phyloP scores from a whole-genome alignment of 2,888 invertebrate species.

The Synanthedon vespiformis region DNA sequence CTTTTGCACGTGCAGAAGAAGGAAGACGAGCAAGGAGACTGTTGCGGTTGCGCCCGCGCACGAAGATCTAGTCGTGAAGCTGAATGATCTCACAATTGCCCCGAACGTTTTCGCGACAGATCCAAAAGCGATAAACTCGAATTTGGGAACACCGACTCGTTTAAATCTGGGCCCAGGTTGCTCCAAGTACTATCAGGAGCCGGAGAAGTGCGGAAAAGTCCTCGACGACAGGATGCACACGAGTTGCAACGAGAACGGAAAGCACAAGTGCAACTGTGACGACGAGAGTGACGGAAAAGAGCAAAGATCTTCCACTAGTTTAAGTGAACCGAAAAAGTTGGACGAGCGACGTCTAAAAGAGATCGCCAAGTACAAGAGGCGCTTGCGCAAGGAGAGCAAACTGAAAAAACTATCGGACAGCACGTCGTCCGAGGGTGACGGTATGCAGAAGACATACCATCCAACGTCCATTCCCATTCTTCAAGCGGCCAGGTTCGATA shows the following conservation, averaged over 20 bases:
- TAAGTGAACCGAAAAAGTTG: constrained; percentile 35
- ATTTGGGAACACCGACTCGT: constrained; percentile 26
- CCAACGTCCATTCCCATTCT: constrained; percentile 62
- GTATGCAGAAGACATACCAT: constrained; percentile 20
- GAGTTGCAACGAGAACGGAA: constrained; percentile 79
- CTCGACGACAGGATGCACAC: constrained; percentile 76
- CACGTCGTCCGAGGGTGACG: constrained; percentile 56
- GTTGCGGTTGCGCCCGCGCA: constrained; percentile 23
- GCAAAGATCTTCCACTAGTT: constrained; percentile 20
- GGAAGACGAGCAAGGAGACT: constrained; percentile 36
- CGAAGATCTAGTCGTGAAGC: constrained; percentile 47
- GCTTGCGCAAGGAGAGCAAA: constrained; percentile 55
- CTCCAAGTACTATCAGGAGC: constrained; percentile 19
- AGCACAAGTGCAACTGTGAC: constrained; percentile 81
- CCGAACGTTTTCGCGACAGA: constrained; percentile 30
- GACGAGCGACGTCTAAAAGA: constrained; percentile 56
- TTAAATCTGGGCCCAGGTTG: constrained; percentile 14
- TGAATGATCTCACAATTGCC: constrained; percentile 59
- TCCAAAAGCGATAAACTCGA: constrained; percentile 26
- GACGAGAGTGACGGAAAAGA: constrained; percentile 73
- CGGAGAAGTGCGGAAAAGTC: constrained; percentile 10
- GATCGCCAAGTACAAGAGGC: constrained; percentile 59
- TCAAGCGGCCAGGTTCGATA: constrained; percentile 60
- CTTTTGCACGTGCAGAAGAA: constrained; percentile 50
- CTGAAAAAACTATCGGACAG: constrained; percentile 52